Evolutionary conservation across 2,797 vertebrate species (phyloP).

Genomic region (Molothrus ater): DNA sequence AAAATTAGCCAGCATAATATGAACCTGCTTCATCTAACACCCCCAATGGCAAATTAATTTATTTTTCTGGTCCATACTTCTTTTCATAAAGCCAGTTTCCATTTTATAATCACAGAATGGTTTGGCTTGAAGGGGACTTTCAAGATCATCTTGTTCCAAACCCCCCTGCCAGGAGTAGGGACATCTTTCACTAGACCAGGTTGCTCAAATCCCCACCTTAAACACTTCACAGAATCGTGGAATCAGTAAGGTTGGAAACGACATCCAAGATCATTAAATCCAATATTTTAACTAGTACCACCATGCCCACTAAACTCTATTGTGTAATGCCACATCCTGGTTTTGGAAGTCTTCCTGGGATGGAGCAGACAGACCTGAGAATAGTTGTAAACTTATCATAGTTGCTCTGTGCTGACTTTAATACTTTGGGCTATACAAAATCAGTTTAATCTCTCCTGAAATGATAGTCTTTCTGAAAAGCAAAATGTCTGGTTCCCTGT

Average conservation of each 20-base stretch:
- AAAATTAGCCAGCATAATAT: not conserved
- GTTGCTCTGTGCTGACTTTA: not conserved
- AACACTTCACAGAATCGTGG: not conserved
- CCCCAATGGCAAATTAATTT: not conserved
- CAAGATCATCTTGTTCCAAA: not conserved
- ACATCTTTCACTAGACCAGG: not conserved
- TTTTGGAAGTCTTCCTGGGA: not conserved
- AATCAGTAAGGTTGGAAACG: not conserved
- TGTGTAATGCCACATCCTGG: not conserved
- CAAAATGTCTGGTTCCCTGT: not conserved
- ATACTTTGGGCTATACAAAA: not conserved
- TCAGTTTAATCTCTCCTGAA: not conserved
- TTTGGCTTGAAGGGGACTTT: not conserved
- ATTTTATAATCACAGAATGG: not conserved
- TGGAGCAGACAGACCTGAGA: not conserved
- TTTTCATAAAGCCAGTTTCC: not conserved
- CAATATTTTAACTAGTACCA: not conserved
- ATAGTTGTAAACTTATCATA: not conserved
- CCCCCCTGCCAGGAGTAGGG: accelerated
- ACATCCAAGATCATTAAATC: not conserved
- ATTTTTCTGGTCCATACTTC: not conserved
- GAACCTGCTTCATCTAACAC: not conserved
- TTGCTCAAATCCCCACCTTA: not conserved
- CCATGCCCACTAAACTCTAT: not conserved
- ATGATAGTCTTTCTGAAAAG: not conserved